Evolutionary conservation across 2,113 vertebrate species (phyloP).

Genomic region (Paradoxurus hermaphroditus): DNA sequence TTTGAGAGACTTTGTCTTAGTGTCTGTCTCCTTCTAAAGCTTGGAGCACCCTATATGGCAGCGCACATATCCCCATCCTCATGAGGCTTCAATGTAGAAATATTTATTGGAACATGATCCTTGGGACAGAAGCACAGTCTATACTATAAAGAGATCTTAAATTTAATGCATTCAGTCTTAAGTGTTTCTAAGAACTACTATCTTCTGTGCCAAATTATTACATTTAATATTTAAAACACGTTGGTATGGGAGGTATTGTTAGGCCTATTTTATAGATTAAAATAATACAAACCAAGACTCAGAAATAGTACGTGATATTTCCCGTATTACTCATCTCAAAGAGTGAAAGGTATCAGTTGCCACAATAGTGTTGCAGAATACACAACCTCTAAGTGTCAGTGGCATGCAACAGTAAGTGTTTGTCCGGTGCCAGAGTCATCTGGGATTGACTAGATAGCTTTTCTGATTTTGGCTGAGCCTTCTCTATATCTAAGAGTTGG

Average conservation of each 20-base stretch:
- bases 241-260: not conserved
- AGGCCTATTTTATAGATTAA: not conserved
- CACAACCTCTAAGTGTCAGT: not conserved
- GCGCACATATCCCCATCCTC: not conserved
- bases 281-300: not conserved
- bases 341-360: not conserved
- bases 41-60: not conserved
- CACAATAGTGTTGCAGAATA: not conserved
- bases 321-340: not conserved
- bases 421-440: not conserved
- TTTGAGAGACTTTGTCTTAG: not conserved
- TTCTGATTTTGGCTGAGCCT: not conserved
- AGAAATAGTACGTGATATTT: not conserved
- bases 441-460: not conserved
- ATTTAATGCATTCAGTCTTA: not conserved
- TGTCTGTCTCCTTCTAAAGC: not conserved
- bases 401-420: not conserved
- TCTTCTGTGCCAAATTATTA: not conserved
- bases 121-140: not conserved
- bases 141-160: not conserved
- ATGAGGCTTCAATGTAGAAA: not conserved
- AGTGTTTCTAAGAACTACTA: not conserved
- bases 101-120: not conserved
- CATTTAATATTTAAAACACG: slow-evolving; percentile 10
- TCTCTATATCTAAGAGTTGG: not conserved